Percentiles rank a stretch among this genome's conserved stretches.
Evolutionary conservation across 2,888 invertebrate species (phyloP).

Genomic region (Drosophila koepferae): DNA sequence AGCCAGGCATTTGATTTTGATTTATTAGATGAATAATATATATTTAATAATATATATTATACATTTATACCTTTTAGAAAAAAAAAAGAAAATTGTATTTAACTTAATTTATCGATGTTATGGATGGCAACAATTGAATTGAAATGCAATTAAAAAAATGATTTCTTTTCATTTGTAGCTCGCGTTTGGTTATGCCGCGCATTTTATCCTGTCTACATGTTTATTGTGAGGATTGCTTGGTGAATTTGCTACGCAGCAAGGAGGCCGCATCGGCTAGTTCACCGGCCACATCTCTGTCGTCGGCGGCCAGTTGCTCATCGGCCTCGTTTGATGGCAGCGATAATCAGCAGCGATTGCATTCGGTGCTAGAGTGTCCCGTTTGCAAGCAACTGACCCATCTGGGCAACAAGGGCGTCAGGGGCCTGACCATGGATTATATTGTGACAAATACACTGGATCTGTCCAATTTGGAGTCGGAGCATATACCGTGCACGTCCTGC

Average conservation of each 20-base stretch:
- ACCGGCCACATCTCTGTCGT: slow-evolving; percentile 56
- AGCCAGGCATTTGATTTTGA: too few relatives aligned
- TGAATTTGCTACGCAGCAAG: slow-evolving; percentile 90
- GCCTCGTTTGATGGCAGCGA: slow-evolving; percentile 77
- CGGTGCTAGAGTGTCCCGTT: slow-evolving; percentile 89
- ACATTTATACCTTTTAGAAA: too few relatives aligned
- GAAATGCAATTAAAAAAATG: neutral
- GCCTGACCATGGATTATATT: slow-evolving; percentile 94
- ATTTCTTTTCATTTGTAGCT: slow-evolving; percentile 85
- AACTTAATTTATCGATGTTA: neutral
- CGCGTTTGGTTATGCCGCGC: slow-evolving; percentile 92
- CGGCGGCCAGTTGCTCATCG: slow-evolving; percentile 86
- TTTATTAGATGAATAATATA: too few relatives aligned
- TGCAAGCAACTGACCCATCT: slow-evolving; percentile 95
- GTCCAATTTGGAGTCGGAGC: slow-evolving; percentile 90
- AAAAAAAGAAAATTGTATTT: too few relatives aligned
- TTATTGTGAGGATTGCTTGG: slow-evolving; percentile 96
- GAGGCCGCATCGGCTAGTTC: slow-evolving; percentile 87
- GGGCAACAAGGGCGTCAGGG: slow-evolving; percentile 90
- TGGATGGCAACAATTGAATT: neutral
- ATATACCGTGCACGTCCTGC: slow-evolving; percentile 95
- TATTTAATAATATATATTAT: too few relatives aligned
- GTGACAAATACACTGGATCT: slow-evolving; percentile 93
- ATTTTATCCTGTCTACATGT: slow-evolving; percentile 97
- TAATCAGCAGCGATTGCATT: slow-evolving; percentile 39